These are phyloP conservation scores for Drosophila parvula DNA, from an alignment of 1,140 invertebrate species.

Conservation along the genomic window DNA sequence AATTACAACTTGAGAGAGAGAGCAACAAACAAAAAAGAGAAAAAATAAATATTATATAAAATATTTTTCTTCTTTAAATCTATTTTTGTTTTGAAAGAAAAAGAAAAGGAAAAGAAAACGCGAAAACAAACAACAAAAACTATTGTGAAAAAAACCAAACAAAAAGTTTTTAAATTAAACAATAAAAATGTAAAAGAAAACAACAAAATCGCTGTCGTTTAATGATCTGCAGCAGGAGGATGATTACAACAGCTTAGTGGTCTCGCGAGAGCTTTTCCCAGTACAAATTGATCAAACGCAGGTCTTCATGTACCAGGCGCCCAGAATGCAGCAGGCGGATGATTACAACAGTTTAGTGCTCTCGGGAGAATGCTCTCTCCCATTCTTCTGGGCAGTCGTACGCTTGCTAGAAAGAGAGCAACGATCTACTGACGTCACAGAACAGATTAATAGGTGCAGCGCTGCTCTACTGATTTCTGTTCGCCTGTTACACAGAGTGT, in stretches of 20 bases:
- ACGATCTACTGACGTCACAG: too few species aligned
- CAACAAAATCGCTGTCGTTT: constrained; percentile 10
- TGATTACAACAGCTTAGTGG: too few species aligned
- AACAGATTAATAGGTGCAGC: too few species aligned
- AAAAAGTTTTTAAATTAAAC: constrained; percentile 80
- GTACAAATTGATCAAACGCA: too few species aligned
- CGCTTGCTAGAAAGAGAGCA: too few species aligned
- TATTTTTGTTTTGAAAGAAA: constrained; percentile 74
- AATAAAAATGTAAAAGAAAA: constrained; percentile 80
- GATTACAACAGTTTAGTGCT: too few species aligned
- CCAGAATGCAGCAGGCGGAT: too few species aligned
- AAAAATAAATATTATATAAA: constrained; percentile 74
- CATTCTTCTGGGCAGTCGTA: too few species aligned
- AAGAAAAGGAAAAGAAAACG: constrained; percentile 32
- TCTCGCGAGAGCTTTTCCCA: not conserved
- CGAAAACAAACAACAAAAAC: constrained; percentile 45
- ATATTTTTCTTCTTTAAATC: constrained; percentile 73
- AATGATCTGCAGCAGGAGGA: not conserved
- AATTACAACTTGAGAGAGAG: constrained; percentile 68
- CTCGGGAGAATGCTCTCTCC: too few species aligned
- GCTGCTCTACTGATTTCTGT: too few species aligned
- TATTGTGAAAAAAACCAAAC: constrained; percentile 81
- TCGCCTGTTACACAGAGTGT: too few species aligned
- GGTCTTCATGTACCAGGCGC: too few species aligned
- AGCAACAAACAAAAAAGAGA: constrained; percentile 53